Evolutionary conservation across 2,888 invertebrate genomes (phyloP), one percentile per base, ranked within the genome.

Genomic region (Lacanobia oleracea): DNA sequence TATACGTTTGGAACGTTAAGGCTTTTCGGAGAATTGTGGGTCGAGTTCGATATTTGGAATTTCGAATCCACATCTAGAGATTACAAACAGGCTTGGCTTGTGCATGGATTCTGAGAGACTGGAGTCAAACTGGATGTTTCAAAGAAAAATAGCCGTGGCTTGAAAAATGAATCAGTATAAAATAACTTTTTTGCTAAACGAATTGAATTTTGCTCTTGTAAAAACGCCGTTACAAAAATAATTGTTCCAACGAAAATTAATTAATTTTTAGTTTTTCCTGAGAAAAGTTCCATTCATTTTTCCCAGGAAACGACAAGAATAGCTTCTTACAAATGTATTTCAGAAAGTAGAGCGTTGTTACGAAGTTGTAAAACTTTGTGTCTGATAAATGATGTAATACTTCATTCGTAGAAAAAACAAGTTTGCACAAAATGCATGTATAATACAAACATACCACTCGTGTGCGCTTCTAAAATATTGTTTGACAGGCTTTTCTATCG

Each of bases 11-110:
- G 45, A 56, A 33, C 61, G 54, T 27, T 78, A 21, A 79, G 50
- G 66, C 50, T 73, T 73, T 66, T 76, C 79, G n/a, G 60, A 66
- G 60, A 73, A 72, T 16, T 79, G 48, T 40, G 54, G 54, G 16
- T 23, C 51, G 45, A 65, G 12, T 64, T 57, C 63, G 56, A 65
- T 64, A 56, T 69, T 69, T 60, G 40, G 50, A 18, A 72, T 72
- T 48, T 60, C 9, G 51, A 48, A 14, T 54, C 43, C 40, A 64
- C 78, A 16, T 56, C 16, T 43, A 54, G n/a, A 23, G 27, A 57
- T 65, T 57, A 53, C 37, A 63, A 50, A 64, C 18, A 37, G 33
- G 51, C 48, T 23, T 63, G 33, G 51, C 48, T 23, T 63, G 18
- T 48, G 2, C 10, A 21, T 78, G 21, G n/a, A 72, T 72, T 43